phyloP scores from a whole-genome alignment of 2,888 invertebrate species.

The Steinernema scapterisci region DNA sequence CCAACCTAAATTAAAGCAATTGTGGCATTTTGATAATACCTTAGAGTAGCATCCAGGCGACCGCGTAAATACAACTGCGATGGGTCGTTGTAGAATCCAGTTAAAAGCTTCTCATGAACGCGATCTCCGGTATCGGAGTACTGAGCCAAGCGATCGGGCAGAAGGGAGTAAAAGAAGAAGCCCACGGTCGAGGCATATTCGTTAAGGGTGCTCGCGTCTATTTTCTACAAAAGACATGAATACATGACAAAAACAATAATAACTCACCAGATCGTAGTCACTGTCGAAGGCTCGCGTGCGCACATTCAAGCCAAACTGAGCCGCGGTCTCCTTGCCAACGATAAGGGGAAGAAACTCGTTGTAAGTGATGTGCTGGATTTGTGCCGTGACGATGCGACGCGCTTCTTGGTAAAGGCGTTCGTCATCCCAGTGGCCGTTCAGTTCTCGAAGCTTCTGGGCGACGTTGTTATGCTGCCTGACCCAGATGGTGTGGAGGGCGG shows the following conservation, averaged over 20 bases:
- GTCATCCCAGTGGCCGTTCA: conserved; percentile 66
- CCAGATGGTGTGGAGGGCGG: conserved; percentile 62
- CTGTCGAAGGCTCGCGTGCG: conserved; percentile 54
- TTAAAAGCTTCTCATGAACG: conserved; percentile 36
- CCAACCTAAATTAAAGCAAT: too few relatives aligned
- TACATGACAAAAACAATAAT: too few relatives aligned
- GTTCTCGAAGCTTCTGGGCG: conserved; percentile 35
- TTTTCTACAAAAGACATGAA: too few relatives aligned
- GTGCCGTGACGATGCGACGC: conserved; percentile 69
- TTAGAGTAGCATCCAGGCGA: conserved; percentile 46
- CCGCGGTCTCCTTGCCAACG: conserved; percentile 58
- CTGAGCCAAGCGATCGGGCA: conserved; percentile 49
- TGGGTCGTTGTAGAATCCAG: conserved; percentile 52
- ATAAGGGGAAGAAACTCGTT: conserved; percentile 67
- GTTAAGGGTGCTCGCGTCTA: conserved; percentile 81
- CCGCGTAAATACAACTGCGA: conserved; percentile 47
- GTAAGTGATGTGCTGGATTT: conserved; percentile 73
- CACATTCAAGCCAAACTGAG: conserved; percentile 46
- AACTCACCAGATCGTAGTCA: conserved; percentile 73
- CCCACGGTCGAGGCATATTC: conserved; percentile 75
- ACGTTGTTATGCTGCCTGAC: conserved; percentile 61
- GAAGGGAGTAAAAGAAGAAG: conserved; percentile 61
- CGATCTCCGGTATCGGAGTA: conserved; percentile 42
- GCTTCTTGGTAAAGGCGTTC: conserved; percentile 68
- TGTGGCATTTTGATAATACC: conserved; percentile 34